These are phyloP conservation scores for Sphecodes monilicornis DNA, from an alignment of 2,888 invertebrate genomes.

Conservation along the genomic window DNA sequence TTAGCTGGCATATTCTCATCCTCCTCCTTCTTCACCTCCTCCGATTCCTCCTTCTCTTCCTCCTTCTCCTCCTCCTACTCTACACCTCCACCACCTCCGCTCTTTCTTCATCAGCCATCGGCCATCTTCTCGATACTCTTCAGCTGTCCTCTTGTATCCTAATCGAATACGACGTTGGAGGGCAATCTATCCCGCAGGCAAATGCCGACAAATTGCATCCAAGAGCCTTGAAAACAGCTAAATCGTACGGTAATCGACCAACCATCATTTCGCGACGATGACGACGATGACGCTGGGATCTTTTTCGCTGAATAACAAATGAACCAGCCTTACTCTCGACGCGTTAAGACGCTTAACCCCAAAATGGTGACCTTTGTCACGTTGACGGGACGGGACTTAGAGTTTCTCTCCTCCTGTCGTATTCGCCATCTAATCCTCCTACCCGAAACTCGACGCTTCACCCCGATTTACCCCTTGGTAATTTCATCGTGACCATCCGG, in stretches of 20 bases:
- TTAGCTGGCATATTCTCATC: conserved; percentile 1
- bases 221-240: conserved; percentile 43
- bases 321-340: not conserved
- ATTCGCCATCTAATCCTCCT: not conserved
- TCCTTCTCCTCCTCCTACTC: conserved; percentile 8
- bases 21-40: not conserved
- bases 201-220: conserved; percentile 35
- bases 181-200: conserved; percentile 38
- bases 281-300: conserved; percentile 12
- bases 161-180: conserved; percentile 62
- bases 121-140: conserved; percentile 59
- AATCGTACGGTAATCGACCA: conserved; percentile 28
- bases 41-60: conserved; percentile 3
- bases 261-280: conserved; percentile 1
- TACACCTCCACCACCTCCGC: not conserved
- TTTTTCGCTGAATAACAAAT: conserved; percentile 26
- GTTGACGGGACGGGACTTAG: not conserved
- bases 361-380: conserved; percentile 18
- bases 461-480: not conserved
- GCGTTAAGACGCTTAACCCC: conserved; percentile 14
- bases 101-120: conserved; percentile 31
- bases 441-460: not conserved
- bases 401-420: not conserved
- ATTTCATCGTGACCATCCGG: not conserved
- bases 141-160: conserved; percentile 64